These are phyloP conservation scores for Carduelis carduelis DNA, from an alignment of 2,797 vertebrate genomes.

Conservation along the genomic window DNA sequence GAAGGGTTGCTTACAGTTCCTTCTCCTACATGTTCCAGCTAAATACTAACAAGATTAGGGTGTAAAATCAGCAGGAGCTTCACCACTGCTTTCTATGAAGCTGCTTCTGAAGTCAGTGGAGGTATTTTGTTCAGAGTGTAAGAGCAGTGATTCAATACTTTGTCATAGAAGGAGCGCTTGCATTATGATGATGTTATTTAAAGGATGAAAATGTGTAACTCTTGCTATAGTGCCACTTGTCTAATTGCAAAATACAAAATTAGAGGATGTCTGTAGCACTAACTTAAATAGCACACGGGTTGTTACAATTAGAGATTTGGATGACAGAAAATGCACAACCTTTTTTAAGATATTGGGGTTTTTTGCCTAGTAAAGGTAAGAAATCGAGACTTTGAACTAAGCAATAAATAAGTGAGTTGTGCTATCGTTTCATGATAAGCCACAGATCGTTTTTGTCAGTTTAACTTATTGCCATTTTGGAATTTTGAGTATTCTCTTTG, in stretches of 20 bases:
- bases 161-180: background rate
- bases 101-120: background rate
- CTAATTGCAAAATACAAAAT: background rate
- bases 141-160: background rate
- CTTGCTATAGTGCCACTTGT: background rate
- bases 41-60: background rate
- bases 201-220: background rate
- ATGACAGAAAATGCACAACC: background rate
- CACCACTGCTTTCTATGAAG: background rate
- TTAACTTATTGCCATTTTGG: background rate
- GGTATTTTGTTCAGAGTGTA: background rate
- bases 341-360: background rate
- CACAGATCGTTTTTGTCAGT: background rate
- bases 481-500: background rate
- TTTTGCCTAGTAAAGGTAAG: background rate
- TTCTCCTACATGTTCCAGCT: background rate
- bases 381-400: background rate
- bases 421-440: background rate
- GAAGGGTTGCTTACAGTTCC: background rate
- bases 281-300: background rate
- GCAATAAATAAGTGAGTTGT: background rate
- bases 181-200: background rate
- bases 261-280: background rate
- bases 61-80: background rate
- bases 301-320: background rate